Conservation (phyloP, 2,888 invertebrate genomes). For the Siphonodentalium dalli region DNA sequence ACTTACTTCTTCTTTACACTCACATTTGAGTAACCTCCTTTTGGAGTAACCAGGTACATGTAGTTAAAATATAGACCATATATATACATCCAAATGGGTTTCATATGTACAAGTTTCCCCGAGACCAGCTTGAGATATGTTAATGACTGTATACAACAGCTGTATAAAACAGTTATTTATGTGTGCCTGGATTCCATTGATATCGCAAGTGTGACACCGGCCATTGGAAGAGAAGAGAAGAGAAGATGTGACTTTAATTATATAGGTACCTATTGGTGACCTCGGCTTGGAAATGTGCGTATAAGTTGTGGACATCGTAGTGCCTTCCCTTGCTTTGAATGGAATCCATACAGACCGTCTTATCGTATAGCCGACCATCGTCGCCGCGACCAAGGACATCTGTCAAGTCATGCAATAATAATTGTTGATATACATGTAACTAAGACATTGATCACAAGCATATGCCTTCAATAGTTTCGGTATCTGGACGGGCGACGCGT, state of each 20-base stretch:
- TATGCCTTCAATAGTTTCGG: too few species aligned
- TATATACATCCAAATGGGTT: too few species aligned
- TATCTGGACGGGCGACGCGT: too few species aligned
- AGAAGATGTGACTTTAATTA: too few species aligned
- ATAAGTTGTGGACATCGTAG: conserved; percentile 66
- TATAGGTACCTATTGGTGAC: conserved; percentile 44
- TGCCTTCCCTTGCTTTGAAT: conserved; percentile 72
- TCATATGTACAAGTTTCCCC: too few species aligned
- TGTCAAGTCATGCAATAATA: conserved; percentile 8
- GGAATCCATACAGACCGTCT: conserved; percentile 84
- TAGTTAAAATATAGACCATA: too few species aligned
- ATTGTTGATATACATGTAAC: neutral
- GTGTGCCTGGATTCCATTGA: neutral
- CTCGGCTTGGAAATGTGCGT: conserved; percentile 69
- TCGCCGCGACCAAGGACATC: conserved; percentile 32
- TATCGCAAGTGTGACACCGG: neutral
- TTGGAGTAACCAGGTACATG: too few species aligned
- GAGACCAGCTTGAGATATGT: too few species aligned
- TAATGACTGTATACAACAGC: too few species aligned
- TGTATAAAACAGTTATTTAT: too few species aligned
- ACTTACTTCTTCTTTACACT: too few species aligned
- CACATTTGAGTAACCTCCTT: too few species aligned
- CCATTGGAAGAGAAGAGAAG: neutral
- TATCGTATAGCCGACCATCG: conserved; percentile 64
- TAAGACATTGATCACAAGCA: neutral